Evolutionary conservation across 2,113 vertebrate species (phyloP), one percentile per base, ranked within the genome.

Genomic region (Cyprinodon tularosa): DNA sequence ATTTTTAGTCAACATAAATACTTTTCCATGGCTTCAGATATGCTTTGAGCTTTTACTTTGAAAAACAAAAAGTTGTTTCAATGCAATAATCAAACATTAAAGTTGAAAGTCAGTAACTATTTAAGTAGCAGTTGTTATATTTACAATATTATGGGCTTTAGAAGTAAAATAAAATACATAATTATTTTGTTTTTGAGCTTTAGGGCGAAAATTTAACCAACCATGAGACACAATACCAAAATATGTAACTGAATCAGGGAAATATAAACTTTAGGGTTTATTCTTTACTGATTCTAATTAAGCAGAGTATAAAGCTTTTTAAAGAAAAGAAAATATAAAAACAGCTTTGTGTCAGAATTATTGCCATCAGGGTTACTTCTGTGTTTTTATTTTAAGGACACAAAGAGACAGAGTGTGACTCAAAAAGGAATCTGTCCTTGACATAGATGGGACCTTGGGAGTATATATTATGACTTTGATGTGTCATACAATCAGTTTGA

Each of bases 391-490:
- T 57, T 57, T 57, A 20, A 8, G 20, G 20, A 57, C 17, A 2
- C n/a, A 57, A 20, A n/a, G 9, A 53, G 17, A 53, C 6, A 53
- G 15, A 53, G 2, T 57, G 17, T 57, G n/a, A n/a, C n/a, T 57
- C 50, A 57, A 57, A 57, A n/a, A 20, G 7, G 6, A 9, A 57
- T n/a, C 17, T 57, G 50, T 57, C 50, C 50, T 57, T 57, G n/a
- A n/a, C 17, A 57, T n/a, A 6, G 20, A 17, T 53, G 50, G 14
- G 29, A 29, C 64, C 15, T 71, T 45, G 36, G 78, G 47, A 85
- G 81, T 62, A 57, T 4, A 77, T 71, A 72, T 84, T n/a, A 68
- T 65, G 60, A 65, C 39, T 80, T 87, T 82, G 15, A 85, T 68
- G 72, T 78, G 38, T 82, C 62, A 69, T 47, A 75, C 12, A 71